Evolutionary conservation across 2,797 vertebrate species (phyloP).

Genomic region (Cyprinodon diabolis): DNA sequence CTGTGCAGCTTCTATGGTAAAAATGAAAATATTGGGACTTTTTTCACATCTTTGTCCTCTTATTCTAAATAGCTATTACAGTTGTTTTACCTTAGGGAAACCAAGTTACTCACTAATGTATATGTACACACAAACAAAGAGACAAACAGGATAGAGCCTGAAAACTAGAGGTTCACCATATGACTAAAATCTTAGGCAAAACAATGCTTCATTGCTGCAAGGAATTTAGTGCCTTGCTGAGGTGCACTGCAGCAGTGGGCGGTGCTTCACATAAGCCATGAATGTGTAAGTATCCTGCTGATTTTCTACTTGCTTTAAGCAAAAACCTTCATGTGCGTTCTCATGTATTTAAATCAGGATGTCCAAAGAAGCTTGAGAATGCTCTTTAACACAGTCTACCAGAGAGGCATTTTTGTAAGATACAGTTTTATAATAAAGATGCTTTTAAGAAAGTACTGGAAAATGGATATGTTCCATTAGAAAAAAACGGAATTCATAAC

Average conservation of each 20-base stretch:
- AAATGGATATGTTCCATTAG: neutral
- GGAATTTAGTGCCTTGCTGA: slow-evolving; percentile 48
- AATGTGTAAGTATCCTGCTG: slow-evolving; percentile 38
- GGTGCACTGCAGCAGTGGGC: slow-evolving; percentile 34
- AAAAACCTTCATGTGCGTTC: slow-evolving; percentile 22
- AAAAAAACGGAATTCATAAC: neutral
- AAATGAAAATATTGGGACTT: neutral
- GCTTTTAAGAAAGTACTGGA: neutral
- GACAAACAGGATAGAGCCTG: slow-evolving; percentile 3
- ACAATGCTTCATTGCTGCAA: slow-evolving; percentile 27
- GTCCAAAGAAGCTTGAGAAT: slow-evolving; percentile 14
- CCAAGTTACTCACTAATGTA: slow-evolving; percentile 26
- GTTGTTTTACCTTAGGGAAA: slow-evolving; percentile 32
- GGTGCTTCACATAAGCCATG: slow-evolving; percentile 45
- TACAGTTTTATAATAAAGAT: slow-evolving; percentile 3
- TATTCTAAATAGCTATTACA: slow-evolving; percentile 34
- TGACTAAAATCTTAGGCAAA: slow-evolving; percentile 31
- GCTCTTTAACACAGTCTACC: slow-evolving; percentile 32
- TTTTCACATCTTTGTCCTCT: slow-evolving; percentile 19
- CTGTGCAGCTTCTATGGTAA: neutral
- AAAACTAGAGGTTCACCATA: slow-evolving; percentile 25
- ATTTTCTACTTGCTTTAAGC: slow-evolving; percentile 35
- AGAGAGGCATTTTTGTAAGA: neutral
- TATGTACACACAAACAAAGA: slow-evolving; percentile 1
- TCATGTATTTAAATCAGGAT: slow-evolving; percentile 36